Percentiles rank a stretch among this genome's conserved stretches.
Evolutionary conservation across 2,888 invertebrate genomes (phyloP).

Genomic region (Hypomecis punctinalis): DNA sequence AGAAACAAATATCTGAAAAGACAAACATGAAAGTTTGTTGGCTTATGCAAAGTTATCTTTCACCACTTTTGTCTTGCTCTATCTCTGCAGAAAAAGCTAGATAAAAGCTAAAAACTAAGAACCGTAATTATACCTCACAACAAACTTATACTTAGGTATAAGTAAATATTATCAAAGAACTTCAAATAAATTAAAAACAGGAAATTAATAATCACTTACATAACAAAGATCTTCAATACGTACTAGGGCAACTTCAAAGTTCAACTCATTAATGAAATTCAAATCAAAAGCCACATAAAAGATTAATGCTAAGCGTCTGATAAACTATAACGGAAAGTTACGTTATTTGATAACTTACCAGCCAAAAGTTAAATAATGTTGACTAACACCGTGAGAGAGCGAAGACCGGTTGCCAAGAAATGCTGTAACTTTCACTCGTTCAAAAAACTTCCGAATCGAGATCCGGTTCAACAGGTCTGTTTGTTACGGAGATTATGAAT

Average conservation of each 20-base stretch:
- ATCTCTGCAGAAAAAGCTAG: too few relatives aligned
- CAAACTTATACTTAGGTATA: too few relatives aligned
- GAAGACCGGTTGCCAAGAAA: constrained; percentile 65
- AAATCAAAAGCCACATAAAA: constrained; percentile 8
- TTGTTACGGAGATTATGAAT: constrained; percentile 52
- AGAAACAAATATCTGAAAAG: too few relatives aligned
- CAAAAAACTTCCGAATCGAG: constrained; percentile 64
- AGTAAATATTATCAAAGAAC: neutral
- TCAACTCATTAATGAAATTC: constrained; percentile 20
- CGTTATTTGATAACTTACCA: constrained; percentile 36
- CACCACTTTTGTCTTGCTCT: too few relatives aligned
- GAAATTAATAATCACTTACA: too few relatives aligned
- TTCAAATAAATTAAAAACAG: neutral
- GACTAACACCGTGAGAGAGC: constrained; percentile 67
- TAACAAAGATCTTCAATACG: neutral
- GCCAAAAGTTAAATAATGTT: constrained; percentile 71
- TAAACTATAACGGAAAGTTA: constrained; percentile 16
- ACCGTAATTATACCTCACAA: too few relatives aligned
- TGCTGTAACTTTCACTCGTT: constrained; percentile 73
- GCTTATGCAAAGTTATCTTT: too few relatives aligned
- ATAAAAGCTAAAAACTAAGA: too few relatives aligned
- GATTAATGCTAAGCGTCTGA: constrained; percentile 25
- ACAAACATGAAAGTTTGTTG: too few relatives aligned
- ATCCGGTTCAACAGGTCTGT: constrained; percentile 64
- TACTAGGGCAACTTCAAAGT: neutral